phyloP scores from a whole-genome alignment of 2,888 invertebrate species.

The Oligia strigilis region DNA sequence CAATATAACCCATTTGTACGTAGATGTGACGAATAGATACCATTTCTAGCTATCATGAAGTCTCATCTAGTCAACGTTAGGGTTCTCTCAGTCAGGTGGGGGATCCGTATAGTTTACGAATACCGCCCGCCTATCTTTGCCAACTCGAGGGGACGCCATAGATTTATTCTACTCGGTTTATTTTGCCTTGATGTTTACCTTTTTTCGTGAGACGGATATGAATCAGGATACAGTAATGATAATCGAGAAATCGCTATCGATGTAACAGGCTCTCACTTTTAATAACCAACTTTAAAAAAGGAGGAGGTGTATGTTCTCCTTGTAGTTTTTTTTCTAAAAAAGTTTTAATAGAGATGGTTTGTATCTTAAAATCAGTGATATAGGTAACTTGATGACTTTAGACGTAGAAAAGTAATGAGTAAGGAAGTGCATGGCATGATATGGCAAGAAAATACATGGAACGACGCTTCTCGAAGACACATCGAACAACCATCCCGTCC shows the following conservation, averaged over 20 bases:
- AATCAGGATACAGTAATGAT: conserved; percentile 50
- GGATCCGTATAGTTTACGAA: conserved; percentile 80
- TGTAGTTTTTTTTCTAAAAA: not conserved
- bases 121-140: conserved; percentile 75
- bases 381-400: conserved; percentile 30
- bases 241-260: conserved; percentile 69
- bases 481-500: conserved; percentile 87
- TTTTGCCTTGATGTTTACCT: conserved; percentile 72
- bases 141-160: conserved; percentile 77
- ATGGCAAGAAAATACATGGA: conserved; percentile 91
- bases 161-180: conserved; percentile 83
- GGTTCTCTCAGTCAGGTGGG: conserved; percentile 71
- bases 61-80: conserved; percentile 62
- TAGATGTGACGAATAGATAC: conserved; percentile 24
- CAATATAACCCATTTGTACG: conserved; percentile 31
- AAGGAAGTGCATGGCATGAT: conserved; percentile 73
- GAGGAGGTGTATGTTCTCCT: not conserved
- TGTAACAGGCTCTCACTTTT: conserved; percentile 42
- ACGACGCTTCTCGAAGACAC: conserved; percentile 87
- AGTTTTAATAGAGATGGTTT: not conserved
- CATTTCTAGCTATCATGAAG: conserved; percentile 55
- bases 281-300: not conserved
- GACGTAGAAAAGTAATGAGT: conserved; percentile 50
- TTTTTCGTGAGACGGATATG: conserved; percentile 53
- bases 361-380: conserved; percentile 13